Evolutionary conservation across 2,797 vertebrate genomes (phyloP).

Genomic region (Allobates femoralis): DNA sequence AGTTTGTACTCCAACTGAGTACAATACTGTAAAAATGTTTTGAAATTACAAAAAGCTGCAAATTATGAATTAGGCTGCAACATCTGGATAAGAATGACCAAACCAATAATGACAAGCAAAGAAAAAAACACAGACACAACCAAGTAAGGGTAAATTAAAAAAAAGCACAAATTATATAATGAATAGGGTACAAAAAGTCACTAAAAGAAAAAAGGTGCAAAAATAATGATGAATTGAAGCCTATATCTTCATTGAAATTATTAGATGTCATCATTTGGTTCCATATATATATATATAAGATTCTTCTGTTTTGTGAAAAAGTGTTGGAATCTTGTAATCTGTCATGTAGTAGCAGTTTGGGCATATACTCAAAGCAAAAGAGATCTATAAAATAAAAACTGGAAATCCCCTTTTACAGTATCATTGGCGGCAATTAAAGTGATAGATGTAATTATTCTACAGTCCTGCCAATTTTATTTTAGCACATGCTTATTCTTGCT

Average conservation of each 20-base stretch:
- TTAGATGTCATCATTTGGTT: background rate
- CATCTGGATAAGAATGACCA: too few relatives aligned
- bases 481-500: slow-evolving; percentile 73
- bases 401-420: slow-evolving; percentile 72
- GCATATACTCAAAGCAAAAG: slow-evolving; percentile 19
- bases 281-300: background rate
- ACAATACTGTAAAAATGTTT: too few relatives aligned
- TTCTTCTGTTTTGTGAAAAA: background rate
- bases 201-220: too few relatives aligned
- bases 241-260: background rate
- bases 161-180: too few relatives aligned
- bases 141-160: too few relatives aligned
- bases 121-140: too few relatives aligned
- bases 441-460: slow-evolving; percentile 70
- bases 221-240: too few relatives aligned
- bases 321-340: slow-evolving; percentile 36
- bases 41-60: too few relatives aligned
- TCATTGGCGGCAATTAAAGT: slow-evolving; percentile 72
- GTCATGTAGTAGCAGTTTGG: slow-evolving; percentile 38
- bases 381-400: slow-evolving; percentile 43
- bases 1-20: too few relatives aligned
- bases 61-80: too few relatives aligned
- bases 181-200: too few relatives aligned
- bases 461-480: slow-evolving; percentile 69
- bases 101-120: too few relatives aligned